Conservation (phyloP, 2,888 invertebrate species). For the Phytoseiulus persimilis region DNA sequence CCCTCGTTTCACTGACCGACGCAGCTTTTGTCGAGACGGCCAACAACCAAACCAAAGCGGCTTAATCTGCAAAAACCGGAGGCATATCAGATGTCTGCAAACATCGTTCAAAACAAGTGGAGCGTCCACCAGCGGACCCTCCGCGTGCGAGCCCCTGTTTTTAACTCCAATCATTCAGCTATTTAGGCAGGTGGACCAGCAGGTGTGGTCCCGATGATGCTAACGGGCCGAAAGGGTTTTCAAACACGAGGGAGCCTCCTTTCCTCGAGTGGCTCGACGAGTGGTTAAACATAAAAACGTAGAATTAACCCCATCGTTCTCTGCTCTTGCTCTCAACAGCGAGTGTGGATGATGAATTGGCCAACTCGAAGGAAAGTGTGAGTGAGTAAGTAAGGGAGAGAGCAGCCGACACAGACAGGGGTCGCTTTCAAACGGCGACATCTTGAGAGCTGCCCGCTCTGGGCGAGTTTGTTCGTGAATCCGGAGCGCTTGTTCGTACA, state of each 20-base stretch:
- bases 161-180: background rate
- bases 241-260: background rate
- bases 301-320: background rate
- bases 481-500: too few relatives aligned
- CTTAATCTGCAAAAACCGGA: background rate
- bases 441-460: background rate
- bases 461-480: background rate
- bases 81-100: background rate
- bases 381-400: background rate
- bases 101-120: background rate
- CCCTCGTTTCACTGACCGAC: background rate
- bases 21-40: background rate
- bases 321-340: background rate
- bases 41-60: background rate
- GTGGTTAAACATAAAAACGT: conserved; percentile 38
- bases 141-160: background rate
- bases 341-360: background rate
- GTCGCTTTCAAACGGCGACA: background rate
- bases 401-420: background rate
- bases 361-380: background rate
- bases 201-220: background rate
- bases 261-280: background rate
- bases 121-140: background rate
- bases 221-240: background rate
- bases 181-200: conserved; percentile 5